Evolutionary conservation across 2,113 vertebrate genomes (phyloP).

Genomic region (Ondatra zibethicus): DNA sequence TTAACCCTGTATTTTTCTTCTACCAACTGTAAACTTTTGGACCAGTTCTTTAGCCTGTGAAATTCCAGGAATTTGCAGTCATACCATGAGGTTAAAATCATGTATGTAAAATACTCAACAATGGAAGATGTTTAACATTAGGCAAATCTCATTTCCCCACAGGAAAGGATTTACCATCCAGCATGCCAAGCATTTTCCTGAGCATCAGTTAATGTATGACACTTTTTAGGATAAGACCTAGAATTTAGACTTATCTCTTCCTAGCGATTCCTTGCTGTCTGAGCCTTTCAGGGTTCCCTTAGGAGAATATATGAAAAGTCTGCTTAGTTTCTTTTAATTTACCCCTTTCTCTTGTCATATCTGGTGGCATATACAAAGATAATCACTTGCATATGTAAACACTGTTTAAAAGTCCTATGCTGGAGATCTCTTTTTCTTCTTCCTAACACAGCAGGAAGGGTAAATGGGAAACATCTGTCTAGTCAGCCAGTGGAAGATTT

Average conservation of each 20-base stretch:
- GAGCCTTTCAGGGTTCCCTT: neutral
- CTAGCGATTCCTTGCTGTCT: neutral
- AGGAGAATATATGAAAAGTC: neutral
- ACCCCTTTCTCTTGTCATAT: slow-evolving; percentile 3
- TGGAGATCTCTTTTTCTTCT: slow-evolving; percentile 6
- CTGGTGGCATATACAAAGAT: slow-evolving; percentile 50
- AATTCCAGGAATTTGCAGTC: neutral
- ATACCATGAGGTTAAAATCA: neutral
- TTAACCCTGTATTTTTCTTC: neutral
- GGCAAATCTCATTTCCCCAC: neutral
- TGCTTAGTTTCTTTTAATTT: slow-evolving; percentile 15
- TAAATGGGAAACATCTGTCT: slow-evolving; percentile 78
- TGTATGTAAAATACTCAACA: neutral
- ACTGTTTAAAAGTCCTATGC: slow-evolving; percentile 45
- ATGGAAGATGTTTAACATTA: slow-evolving; percentile 1
- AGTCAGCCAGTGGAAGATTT: slow-evolving; percentile 68
- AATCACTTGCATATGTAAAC: slow-evolving; percentile 73
- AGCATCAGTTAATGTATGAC: neutral
- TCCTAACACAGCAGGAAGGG: slow-evolving; percentile 62
- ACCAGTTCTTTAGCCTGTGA: slow-evolving; percentile 15
- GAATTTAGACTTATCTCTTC: neutral
- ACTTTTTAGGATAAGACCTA: neutral
- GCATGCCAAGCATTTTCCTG: neutral
- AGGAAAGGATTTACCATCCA: neutral
- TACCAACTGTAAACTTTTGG: neutral